Base-by-base conservation (phyloP, 2,797 vertebrate species). In the Austrolebias charrua region DNA sequence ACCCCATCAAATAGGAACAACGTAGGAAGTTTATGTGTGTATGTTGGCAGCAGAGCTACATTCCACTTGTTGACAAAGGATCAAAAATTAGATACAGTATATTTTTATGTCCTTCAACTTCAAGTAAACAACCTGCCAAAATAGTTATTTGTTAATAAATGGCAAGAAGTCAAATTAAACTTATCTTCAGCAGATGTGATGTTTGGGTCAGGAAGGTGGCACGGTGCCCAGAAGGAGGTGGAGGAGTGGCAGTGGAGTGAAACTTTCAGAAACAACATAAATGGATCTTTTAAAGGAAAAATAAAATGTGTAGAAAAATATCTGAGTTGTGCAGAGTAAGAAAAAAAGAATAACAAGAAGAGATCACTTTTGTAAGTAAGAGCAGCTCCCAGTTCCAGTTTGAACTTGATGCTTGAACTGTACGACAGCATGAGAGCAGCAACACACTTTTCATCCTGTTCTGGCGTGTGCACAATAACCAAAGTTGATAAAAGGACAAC, bases 1-100 rank as follows among this genome's bases (percentile, higher is more conserved):
- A 92, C 89, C 92, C 84, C 92, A 92, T 93, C 91, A 93, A 63
- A 73, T 0, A 19, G 76, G 73, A 69, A 82, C 60, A 66, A 53
- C 38, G 55, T 52, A 44, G 55, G 60, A 71, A 58, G 43, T 43
- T 51, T 42, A 40, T 40, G 13, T 4, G 29, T 43, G 19, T 61
- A 47, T 69, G 58, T 70, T 6, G 10, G 50, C 50, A 19, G 54
- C 72, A 71, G 31, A 44, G 49, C 18, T 48, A 35, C 70, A 69
- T 60, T 58, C 52, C 49, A 40, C 67, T 83, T 83, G 77, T 51
- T 84, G 66, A 80, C 60, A 55, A 70, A 5, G 28, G 50, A 59
- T 66, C 55, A 89, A 81, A 80, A 83, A 81, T 83, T 86, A 87
- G 68, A 80, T 68, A 75, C 78, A 79, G 81, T 79, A 62, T 86